These are phyloP conservation scores for Drosophila austrosaltans DNA, from an alignment of 2,888 invertebrate species.

Conservation along the genomic window DNA sequence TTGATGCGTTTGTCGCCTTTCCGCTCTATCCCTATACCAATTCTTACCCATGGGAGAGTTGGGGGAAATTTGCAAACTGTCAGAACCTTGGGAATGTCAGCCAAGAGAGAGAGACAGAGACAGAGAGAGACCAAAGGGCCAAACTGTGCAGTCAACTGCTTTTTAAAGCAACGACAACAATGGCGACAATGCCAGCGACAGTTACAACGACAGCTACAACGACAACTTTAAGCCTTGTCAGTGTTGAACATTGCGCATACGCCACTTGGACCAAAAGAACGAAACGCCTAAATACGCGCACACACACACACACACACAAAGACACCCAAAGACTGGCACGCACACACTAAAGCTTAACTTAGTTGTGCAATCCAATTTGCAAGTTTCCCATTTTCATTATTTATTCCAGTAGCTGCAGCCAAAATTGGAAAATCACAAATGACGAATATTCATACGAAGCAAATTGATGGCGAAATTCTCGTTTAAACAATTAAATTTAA, in stretches of 20 bases:
- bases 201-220: background rate
- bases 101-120: background rate
- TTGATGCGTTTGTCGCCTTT: constrained; percentile 42
- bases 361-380: constrained; percentile 51
- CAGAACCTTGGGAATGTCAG: constrained; percentile 46
- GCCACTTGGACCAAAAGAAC: constrained; percentile 18
- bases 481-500: too few species aligned
- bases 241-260: constrained; percentile 50
- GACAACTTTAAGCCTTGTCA: constrained; percentile 37
- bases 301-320: background rate
- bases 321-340: too few species aligned
- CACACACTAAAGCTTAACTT: background rate
- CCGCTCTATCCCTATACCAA: background rate
- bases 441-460: background rate
- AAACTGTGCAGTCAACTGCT: constrained; percentile 11
- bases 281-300: background rate
- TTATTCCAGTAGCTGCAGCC: constrained; percentile 37
- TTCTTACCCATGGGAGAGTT: constrained; percentile 21
- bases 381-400: constrained; percentile 54
- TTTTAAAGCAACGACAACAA: constrained; percentile 16
- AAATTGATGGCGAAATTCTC: background rate
- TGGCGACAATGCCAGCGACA: constrained; percentile 5
- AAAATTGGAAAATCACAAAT: constrained; percentile 10
- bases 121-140: constrained; percentile 7
- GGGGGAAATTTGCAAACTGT: constrained; percentile 47